phyloP scores from a whole-genome alignment of 2,888 invertebrate genomes.

The Thumatha senex region DNA sequence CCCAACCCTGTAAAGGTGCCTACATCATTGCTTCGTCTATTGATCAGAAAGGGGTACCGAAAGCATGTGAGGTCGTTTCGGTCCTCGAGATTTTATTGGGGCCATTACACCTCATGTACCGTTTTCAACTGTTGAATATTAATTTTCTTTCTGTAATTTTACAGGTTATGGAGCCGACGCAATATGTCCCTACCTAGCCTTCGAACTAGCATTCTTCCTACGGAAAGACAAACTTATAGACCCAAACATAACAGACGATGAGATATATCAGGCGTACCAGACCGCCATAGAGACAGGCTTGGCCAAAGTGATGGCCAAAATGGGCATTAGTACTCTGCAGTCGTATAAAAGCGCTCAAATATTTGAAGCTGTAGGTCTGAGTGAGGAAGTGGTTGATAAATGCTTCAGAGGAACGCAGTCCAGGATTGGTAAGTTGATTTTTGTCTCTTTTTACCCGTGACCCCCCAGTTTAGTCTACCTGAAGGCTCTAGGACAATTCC shows the following conservation, averaged over 20 bases:
- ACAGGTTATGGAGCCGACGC: constrained; percentile 97
- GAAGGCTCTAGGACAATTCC: no score
- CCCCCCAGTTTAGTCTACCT: no score
- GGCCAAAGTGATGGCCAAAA: constrained; percentile 95
- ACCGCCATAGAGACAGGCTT: constrained; percentile 94
- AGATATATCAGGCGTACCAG: constrained; percentile 93
- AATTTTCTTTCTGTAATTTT: neutral
- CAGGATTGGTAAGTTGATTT: constrained; percentile 82
- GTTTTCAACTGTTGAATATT: no score
- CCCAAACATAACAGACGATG: constrained; percentile 88
- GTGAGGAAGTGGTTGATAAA: constrained; percentile 95
- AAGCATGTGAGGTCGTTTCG: no score
- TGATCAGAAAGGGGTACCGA: no score
- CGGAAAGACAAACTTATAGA: constrained; percentile 94
- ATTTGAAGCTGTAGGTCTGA: constrained; percentile 98
- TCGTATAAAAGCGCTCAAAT: constrained; percentile 99
- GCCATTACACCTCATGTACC: no score
- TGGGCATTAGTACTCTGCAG: constrained; percentile 99
- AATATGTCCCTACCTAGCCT: constrained; percentile 98
- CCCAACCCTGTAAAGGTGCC: no score
- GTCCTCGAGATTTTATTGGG: no score
- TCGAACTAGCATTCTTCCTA: constrained; percentile 95
- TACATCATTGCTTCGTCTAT: no score
- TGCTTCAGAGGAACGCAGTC: constrained; percentile 93
- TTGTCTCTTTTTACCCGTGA: neutral